A percentile compares a stretch with the other conserved stretches of the same genome.
Evolutionary conservation across 2,888 invertebrate species (phyloP).

Genomic region (Synergus umbraculus): DNA sequence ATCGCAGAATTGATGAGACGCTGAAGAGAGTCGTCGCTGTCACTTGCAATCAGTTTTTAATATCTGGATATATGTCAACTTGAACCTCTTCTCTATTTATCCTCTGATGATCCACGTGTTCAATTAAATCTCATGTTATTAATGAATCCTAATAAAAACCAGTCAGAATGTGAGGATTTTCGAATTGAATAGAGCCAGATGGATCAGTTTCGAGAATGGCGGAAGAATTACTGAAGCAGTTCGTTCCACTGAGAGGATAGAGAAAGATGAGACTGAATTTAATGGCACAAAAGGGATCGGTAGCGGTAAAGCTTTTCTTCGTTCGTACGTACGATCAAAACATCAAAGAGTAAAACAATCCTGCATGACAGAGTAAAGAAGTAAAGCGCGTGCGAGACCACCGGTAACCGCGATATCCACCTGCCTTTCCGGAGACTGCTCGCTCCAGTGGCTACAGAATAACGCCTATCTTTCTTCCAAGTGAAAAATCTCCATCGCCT

Average conservation of each 20-base stretch:
- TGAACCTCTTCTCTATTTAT: background rate
- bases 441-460: constrained; percentile 63
- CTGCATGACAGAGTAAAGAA: constrained; percentile 68
- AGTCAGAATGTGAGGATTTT: background rate
- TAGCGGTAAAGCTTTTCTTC: constrained; percentile 62
- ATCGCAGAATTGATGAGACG: background rate
- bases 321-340: constrained; percentile 65
- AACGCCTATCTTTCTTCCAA: constrained; percentile 58
- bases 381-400: constrained; percentile 59
- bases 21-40: background rate
- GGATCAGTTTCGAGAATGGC: background rate
- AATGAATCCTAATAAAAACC: background rate
- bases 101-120: background rate
- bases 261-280: constrained; percentile 63
- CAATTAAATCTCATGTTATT: background rate
- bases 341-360: constrained; percentile 72
- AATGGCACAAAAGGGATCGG: constrained; percentile 59
- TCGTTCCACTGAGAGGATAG: constrained; percentile 60
- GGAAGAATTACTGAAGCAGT: constrained; percentile 51
- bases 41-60: constrained; percentile 3
- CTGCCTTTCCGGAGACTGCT: constrained; percentile 51
- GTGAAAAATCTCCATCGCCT: constrained; percentile 61
- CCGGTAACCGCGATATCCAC: constrained; percentile 71
- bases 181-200: background rate
- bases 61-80: background rate